Evolutionary conservation across 2,797 vertebrate genomes (phyloP).

Genomic region (Capromys pilorides): DNA sequence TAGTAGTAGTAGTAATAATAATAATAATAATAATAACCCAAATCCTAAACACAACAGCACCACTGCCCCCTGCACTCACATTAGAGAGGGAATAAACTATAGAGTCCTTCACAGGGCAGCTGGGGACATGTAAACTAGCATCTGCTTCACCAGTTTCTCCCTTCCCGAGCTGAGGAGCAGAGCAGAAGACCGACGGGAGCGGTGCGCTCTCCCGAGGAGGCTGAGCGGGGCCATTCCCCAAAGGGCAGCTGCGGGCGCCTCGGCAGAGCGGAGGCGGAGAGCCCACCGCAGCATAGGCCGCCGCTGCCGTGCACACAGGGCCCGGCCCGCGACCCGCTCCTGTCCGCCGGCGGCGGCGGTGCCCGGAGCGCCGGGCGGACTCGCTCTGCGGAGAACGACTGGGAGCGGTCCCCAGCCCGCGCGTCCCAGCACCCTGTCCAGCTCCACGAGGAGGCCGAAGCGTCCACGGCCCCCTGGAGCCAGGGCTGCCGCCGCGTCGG

Average conservation of each 20-base stretch:
- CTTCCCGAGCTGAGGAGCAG: slow-evolving; percentile 75
- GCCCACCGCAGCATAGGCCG: slow-evolving; percentile 71
- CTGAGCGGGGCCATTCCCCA: slow-evolving; percentile 76
- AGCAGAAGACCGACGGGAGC: slow-evolving; percentile 68
- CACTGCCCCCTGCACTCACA: slow-evolving; percentile 58
- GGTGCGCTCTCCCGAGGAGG: slow-evolving; percentile 65
- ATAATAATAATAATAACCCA: background rate
- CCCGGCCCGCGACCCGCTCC: slow-evolving; percentile 46
- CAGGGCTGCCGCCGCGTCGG: slow-evolving; percentile 4
- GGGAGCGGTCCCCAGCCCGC: slow-evolving; percentile 64
- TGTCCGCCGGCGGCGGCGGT: slow-evolving; percentile 2
- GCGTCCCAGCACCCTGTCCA: slow-evolving; percentile 39
- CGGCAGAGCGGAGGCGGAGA: slow-evolving; percentile 52
- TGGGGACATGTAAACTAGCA: slow-evolving; percentile 71
- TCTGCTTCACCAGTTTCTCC: slow-evolving; percentile 67
- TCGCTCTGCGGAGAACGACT: slow-evolving; percentile 68
- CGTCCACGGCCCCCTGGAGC: background rate
- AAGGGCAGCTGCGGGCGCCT: slow-evolving; percentile 71
- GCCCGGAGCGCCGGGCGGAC: slow-evolving; percentile 2
- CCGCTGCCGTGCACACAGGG: slow-evolving; percentile 75
- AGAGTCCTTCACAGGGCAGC: slow-evolving; percentile 57
- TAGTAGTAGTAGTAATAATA: background rate
- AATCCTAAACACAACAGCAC: slow-evolving; percentile 67
- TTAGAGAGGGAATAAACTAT: background rate
- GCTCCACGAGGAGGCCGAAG: background rate